A percentile compares a stretch with the other conserved stretches of the same genome.
Evolutionary conservation across 2,888 invertebrate species (phyloP).

Genomic region (Tachina lurida): DNA sequence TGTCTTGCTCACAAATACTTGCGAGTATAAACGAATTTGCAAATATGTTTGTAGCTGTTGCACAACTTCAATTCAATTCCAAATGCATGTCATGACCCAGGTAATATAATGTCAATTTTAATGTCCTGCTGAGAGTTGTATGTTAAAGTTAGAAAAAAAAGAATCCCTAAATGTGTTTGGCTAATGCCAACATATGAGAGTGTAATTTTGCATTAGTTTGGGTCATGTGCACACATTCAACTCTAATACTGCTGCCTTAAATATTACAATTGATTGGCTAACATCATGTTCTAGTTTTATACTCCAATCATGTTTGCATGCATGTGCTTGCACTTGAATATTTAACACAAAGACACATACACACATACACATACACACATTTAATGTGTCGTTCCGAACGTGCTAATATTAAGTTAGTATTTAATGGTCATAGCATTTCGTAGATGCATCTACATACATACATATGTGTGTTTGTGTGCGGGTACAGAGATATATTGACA

Average conservation of each 20-base stretch:
- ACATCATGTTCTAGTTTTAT: conserved; percentile 39
- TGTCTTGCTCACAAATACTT: background rate
- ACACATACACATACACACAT: conserved; percentile 17
- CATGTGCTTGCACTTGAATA: conserved; percentile 19
- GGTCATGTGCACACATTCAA: conserved; percentile 34
- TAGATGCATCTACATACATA: background rate
- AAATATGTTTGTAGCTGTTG: background rate
- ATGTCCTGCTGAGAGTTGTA: conserved; percentile 58
- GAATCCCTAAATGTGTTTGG: background rate
- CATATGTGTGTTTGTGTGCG: background rate
- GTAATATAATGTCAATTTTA: conserved; percentile 64
- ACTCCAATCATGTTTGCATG: conserved; percentile 42
- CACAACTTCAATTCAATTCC: conserved; percentile 22
- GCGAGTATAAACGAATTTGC: background rate
- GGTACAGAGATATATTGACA: background rate
- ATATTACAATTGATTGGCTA: conserved; percentile 55
- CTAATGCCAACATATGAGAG: background rate
- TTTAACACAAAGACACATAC: conserved; percentile 27
- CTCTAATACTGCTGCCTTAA: conserved; percentile 17
- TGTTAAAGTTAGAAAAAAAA: background rate
- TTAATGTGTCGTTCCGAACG: conserved; percentile 44
- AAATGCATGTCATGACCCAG: conserved; percentile 65
- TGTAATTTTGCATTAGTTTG: conserved; percentile 34
- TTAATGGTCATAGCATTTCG: conserved; percentile 12
- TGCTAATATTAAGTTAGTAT: conserved; percentile 30